phyloP scores from a whole-genome alignment of 2,113 vertebrate species.

The western clawed frog (Xenopus tropicalis) region UCB_Xtro_10.0 CM004444.2:174714501-174715000 shows the following conservation, averaged over 20 bases:
- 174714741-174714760: too few species aligned
- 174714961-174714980: slow-evolving; percentile 78
- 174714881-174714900: slow-evolving; percentile 81
- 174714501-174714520: too few species aligned
- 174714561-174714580: too few species aligned
- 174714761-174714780: slow-evolving; percentile 61
- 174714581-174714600: too few species aligned
- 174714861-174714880: slow-evolving; percentile 81
- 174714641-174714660: too few species aligned
- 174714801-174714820: slow-evolving; percentile 82
- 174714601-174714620: too few species aligned
- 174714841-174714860: slow-evolving; percentile 91
- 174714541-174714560: too few species aligned
- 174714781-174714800: slow-evolving; percentile 66
- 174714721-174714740: neutral
- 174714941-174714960: slow-evolving; percentile 79
- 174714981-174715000: slow-evolving; percentile 52
- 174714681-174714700: too few species aligned
- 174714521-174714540: too few species aligned
- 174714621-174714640: too few species aligned
- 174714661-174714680: too few species aligned
- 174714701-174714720: neutral
- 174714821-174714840: slow-evolving; percentile 82
- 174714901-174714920: slow-evolving; percentile 81
- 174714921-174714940: slow-evolving; percentile 74